phyloP scores from a whole-genome alignment of 1,140 invertebrate species.

The Reticulitermes speratus region DNA sequence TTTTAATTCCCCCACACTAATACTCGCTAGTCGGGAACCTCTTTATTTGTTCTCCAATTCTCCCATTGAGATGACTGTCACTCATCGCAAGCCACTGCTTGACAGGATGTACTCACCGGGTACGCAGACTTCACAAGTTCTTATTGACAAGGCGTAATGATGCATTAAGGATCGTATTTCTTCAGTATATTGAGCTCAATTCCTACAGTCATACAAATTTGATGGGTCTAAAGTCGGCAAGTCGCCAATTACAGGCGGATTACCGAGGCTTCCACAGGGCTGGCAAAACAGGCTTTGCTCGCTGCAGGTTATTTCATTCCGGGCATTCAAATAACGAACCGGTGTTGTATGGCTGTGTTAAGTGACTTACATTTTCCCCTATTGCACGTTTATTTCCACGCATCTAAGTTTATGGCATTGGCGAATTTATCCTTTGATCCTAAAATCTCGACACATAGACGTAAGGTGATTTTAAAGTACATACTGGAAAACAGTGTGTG shows the following conservation, averaged over 20 bases:
- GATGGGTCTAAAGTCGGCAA: not conserved
- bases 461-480: too few relatives aligned
- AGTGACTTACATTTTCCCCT: too few relatives aligned
- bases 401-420: too few relatives aligned
- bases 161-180: not conserved
- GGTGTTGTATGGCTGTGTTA: not conserved
- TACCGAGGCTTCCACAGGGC: not conserved
- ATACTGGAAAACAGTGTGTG: too few relatives aligned
- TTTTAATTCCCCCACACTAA: slow-evolving; percentile 11
- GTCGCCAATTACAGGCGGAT: not conserved
- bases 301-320: not conserved
- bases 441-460: too few relatives aligned
- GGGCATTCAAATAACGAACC: not conserved
- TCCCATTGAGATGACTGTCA: not conserved
- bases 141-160: slow-evolving; percentile 6
- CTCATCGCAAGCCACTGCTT: not conserved
- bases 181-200: not conserved
- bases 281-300: not conserved
- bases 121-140: not conserved
- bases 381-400: too few relatives aligned
- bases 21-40: not conserved
- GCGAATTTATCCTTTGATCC: too few relatives aligned
- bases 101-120: not conserved
- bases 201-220: not conserved
- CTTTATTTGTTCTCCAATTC: slow-evolving; percentile 16